A percentile compares a stretch with the other conserved stretches of the same genome.
Conservation (phyloP, 2,113 vertebrate species). For the Triplophysa siluroides region DNA sequence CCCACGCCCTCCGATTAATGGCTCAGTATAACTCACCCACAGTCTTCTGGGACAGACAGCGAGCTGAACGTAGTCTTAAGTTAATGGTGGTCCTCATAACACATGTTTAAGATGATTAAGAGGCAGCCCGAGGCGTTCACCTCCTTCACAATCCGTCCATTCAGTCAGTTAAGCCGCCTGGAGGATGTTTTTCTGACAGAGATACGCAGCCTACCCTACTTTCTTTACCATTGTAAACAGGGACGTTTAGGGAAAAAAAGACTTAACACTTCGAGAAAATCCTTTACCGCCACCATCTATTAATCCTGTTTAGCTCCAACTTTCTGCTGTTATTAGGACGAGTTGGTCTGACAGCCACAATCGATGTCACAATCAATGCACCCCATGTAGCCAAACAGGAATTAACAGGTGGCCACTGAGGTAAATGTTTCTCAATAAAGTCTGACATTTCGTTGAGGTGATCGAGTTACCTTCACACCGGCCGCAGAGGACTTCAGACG, state of each 20-base stretch:
- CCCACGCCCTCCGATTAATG: neutral
- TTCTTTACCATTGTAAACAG: conserved; percentile 23
- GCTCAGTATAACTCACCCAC: neutral
- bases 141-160: conserved; percentile 33
- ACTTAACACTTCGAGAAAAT: conserved; percentile 23
- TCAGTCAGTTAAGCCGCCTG: conserved; percentile 49
- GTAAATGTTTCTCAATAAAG: conserved; percentile 52
- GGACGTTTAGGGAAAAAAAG: conserved; percentile 12
- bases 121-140: conserved; percentile 16
- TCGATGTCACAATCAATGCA: conserved; percentile 51
- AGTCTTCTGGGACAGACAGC: neutral
- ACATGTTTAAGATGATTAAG: conserved; percentile 40
- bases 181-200: conserved; percentile 42
- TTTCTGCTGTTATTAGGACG: conserved; percentile 42
- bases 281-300: neutral
- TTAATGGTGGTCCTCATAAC: conserved; percentile 21
- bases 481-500: conserved; percentile 30
- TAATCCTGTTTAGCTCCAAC: conserved; percentile 52
- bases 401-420: conserved; percentile 53
- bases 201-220: conserved; percentile 19
- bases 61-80: conserved; percentile 6
- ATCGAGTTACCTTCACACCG: conserved; percentile 51
- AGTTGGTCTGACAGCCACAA: conserved; percentile 48
- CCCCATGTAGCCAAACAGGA: conserved; percentile 49
- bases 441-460: conserved; percentile 52